Evolutionary conservation across 2,113 vertebrate species (phyloP).

Genomic region (Syrrhaptes paradoxus): DNA sequence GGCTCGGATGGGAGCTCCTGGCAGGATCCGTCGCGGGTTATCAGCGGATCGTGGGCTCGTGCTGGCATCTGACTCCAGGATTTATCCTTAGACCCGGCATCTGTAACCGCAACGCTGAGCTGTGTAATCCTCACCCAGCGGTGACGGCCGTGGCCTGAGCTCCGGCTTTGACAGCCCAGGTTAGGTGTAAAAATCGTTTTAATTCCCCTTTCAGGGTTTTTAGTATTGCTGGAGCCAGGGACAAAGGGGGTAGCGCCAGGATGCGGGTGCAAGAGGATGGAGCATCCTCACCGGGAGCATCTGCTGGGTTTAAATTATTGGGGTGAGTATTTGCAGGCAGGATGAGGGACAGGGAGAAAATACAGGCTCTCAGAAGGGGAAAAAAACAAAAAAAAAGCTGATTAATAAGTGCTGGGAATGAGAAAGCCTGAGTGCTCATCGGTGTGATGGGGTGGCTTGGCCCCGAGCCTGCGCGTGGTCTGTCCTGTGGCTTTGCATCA

Average conservation of each 20-base stretch:
- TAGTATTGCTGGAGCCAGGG: background rate
- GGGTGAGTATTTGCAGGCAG: background rate
- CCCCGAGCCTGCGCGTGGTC: rapidly evolving
- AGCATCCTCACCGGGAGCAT: background rate
- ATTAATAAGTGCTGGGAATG: background rate
- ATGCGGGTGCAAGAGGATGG: background rate
- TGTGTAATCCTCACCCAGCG: background rate
- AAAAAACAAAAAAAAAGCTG: background rate
- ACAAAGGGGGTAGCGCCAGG: background rate
- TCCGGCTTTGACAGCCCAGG: background rate
- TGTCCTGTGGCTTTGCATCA: background rate
- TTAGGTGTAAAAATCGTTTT: background rate
- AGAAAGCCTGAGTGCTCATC: rapidly evolving
- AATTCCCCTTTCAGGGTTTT: background rate
- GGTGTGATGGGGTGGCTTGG: background rate
- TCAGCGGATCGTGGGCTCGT: background rate
- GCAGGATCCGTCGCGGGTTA: background rate
- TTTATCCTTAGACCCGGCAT: background rate
- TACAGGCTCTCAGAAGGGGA: rapidly evolving
- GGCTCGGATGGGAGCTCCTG: rapidly evolving
- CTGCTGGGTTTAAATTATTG: background rate
- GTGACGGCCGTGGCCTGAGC: background rate
- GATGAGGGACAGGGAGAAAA: background rate
- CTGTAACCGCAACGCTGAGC: background rate
- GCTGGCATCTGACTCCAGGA: background rate